phyloP scores from a whole-genome alignment of 2,888 invertebrate species.

The Drosophila nigricruria region DNA sequence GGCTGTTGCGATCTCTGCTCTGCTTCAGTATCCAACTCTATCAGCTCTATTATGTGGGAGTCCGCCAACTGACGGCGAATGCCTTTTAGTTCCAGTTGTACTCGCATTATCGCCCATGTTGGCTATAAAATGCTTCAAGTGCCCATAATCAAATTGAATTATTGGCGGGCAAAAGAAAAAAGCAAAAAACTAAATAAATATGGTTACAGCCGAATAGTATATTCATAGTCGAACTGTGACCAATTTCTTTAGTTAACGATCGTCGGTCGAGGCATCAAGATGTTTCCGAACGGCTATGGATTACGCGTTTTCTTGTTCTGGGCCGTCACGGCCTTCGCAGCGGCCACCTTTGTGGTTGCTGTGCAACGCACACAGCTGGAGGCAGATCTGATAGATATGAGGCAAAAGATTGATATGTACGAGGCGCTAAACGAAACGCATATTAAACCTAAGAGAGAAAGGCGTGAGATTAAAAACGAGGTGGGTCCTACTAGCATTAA shows the following conservation, averaged over 20 bases:
- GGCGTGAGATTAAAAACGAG: conserved; percentile 20
- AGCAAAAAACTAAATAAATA: neutral
- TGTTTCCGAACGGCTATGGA: conserved; percentile 41
- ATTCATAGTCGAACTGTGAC: neutral
- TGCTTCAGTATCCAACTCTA: neutral
- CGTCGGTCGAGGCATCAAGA: conserved; percentile 53
- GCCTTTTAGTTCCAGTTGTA: conserved; percentile 11
- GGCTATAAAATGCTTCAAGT: conserved; percentile 51
- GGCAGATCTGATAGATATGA: conserved; percentile 22
- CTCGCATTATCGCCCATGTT: conserved; percentile 39
- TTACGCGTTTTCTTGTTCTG: conserved; percentile 55
- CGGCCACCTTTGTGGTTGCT: conserved; percentile 60
- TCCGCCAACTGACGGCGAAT: neutral
- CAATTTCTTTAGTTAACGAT: conserved; percentile 47
- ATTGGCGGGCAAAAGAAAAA: conserved; percentile 20
- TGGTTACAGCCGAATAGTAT: conserved; percentile 20
- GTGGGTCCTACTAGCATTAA: conserved; percentile 21
- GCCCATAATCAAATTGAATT: conserved; percentile 48
- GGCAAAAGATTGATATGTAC: conserved; percentile 13
- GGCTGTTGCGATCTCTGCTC: neutral
- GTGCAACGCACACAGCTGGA: conserved; percentile 55
- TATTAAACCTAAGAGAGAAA: neutral
- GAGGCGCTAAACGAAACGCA: neutral
- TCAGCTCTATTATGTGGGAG: neutral
- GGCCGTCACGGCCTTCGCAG: conserved; percentile 56